Evolutionary conservation across 1,140 invertebrate genomes (phyloP), one percentile per base, ranked within the genome.

Genomic region (Plodia interpunctella): DNA sequence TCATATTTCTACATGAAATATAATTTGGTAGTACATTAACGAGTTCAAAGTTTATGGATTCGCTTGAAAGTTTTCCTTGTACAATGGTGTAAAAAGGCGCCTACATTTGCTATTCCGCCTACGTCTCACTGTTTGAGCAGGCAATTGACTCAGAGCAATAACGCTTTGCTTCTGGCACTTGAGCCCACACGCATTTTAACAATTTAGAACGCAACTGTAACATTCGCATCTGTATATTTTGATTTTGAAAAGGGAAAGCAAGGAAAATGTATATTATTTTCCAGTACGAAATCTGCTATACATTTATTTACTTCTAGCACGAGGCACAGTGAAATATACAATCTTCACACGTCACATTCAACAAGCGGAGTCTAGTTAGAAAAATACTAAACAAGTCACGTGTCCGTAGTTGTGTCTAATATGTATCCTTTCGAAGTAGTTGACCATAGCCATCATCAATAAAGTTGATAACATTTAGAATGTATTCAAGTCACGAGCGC

Each of bases 91-190:
- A 49, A 60, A 69, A 62, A 68, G 57, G 59, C 57, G 38, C 5
- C 38, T 53, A 63, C 62, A 61, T 73, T 72, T 68, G 62, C 55
- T 71, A 74, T 74, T 74, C 68, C 55, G 62, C 64, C 62, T 71
- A 59, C 68, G 66, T 68, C 32, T 63, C 38, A 52, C 57, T 66
- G 57, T 66, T 74, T 68, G 63, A 71, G 67, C 66, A 68, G 61
- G 44, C 68, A 70, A 70, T 74, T 65, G 70, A 70, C 62, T 73
- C 65, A 60, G 49, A 55, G 62, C 65, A 65, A 65, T 69, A 65
- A 69, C 58, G 65, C 66, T 72, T 69, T 66, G 60, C 70, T 69
- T 66, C 57, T 54, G 58, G 54, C 55, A 60, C 56, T 60, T 60
- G 53, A 65, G 49, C 52, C 5, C 15, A 55, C 58, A 50, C 25